Conservation (phyloP, 2,888 invertebrate species). For the Drosophila testacea region DNA sequence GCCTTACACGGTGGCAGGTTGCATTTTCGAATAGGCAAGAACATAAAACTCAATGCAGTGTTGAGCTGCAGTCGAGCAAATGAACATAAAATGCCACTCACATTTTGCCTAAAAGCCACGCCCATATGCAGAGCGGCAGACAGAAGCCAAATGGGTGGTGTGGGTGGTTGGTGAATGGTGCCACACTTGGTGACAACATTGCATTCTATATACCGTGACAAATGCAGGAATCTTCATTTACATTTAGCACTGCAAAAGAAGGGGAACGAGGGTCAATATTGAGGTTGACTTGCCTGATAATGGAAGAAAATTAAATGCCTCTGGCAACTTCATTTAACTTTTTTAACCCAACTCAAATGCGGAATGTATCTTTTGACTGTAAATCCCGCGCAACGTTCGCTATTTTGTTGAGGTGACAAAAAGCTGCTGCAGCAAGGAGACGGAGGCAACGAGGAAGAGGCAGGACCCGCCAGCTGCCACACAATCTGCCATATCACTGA, state of each 20-base stretch:
- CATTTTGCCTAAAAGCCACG: slow-evolving; percentile 45
- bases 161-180: neutral
- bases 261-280: neutral
- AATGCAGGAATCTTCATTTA: slow-evolving; percentile 60
- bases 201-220: slow-evolving; percentile 64
- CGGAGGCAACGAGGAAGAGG: slow-evolving; percentile 2
- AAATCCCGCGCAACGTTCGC: slow-evolving; percentile 40
- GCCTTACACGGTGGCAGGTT: slow-evolving; percentile 31
- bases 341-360: slow-evolving; percentile 67
- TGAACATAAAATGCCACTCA: slow-evolving; percentile 81
- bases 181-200: slow-evolving; percentile 37
- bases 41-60: slow-evolving; percentile 73
- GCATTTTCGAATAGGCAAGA: slow-evolving; percentile 64
- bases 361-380: slow-evolving; percentile 51
- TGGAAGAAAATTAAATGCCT: slow-evolving; percentile 70
- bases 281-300: slow-evolving; percentile 51
- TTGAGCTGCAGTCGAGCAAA: slow-evolving; percentile 51
- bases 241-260: slow-evolving; percentile 19
- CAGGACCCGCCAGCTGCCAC: slow-evolving; percentile 63
- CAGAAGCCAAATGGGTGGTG: slow-evolving; percentile 2
- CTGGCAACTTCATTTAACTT: slow-evolving; percentile 77
- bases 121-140: slow-evolving; percentile 25
- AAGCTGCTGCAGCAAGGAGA: slow-evolving; percentile 29
- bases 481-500: slow-evolving; percentile 82
- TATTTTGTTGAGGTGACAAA: slow-evolving; percentile 44